These are phyloP conservation scores for Clamator glandarius DNA, from an alignment of 2,797 vertebrate species.

Conservation along the genomic window DNA sequence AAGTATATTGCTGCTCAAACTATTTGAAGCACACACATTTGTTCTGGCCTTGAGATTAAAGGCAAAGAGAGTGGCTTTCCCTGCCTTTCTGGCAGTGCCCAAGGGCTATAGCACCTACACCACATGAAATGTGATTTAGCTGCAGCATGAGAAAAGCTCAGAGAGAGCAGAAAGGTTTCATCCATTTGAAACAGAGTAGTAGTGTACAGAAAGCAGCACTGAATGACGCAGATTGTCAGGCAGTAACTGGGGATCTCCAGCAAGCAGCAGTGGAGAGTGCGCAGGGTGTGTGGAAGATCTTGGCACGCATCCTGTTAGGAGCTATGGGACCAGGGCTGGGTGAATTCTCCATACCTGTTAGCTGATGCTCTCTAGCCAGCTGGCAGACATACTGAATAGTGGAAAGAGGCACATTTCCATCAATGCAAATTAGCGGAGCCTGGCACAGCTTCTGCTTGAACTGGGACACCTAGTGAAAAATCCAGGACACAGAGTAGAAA, in stretches of 20 bases:
- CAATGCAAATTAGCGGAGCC: slow-evolving; percentile 86
- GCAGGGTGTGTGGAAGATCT: background rate
- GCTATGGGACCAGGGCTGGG: background rate
- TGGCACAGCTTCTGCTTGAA: slow-evolving; percentile 83
- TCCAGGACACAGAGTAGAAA: slow-evolving; percentile 3
- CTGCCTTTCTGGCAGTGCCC: background rate
- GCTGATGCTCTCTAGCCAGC: slow-evolving; percentile 78
- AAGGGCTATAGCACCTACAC: background rate
- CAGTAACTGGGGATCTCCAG: background rate
- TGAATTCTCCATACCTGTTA: slow-evolving; percentile 78
- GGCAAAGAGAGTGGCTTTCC: background rate
- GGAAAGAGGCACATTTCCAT: slow-evolving; percentile 88
- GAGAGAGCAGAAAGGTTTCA: background rate
- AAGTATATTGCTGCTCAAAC: background rate
- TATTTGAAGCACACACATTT: background rate
- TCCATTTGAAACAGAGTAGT: background rate
- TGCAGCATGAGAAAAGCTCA: background rate
- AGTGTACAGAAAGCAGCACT: background rate
- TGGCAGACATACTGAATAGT: slow-evolving; percentile 88
- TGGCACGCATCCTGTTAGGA: background rate
- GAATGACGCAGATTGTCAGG: background rate
- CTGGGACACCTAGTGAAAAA: slow-evolving; percentile 83
- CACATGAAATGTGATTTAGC: background rate
- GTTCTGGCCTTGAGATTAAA: background rate
- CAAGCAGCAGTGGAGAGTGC: background rate